Conservation (phyloP, 1,140 invertebrate genomes). For the Leguminivora glycinivorella region DNA sequence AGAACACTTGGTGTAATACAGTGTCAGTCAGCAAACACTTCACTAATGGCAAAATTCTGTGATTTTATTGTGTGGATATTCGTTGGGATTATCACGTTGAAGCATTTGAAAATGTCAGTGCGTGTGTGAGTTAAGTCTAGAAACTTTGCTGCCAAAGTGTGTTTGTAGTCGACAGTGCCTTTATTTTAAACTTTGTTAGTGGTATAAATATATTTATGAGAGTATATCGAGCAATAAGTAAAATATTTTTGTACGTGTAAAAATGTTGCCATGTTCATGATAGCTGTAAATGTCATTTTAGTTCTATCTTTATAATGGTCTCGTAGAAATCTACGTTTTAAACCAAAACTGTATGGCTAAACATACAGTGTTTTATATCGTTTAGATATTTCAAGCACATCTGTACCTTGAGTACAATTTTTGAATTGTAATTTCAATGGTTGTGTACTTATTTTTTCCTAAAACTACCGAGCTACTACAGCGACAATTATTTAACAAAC, state of each 20-base stretch:
- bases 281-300: slow-evolving; percentile 59
- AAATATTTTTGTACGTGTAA: slow-evolving; percentile 78
- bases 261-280: slow-evolving; percentile 77
- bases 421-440: slow-evolving; percentile 61
- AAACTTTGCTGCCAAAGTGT: slow-evolving; percentile 76
- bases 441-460: slow-evolving; percentile 73
- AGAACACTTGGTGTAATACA: slow-evolving; percentile 60
- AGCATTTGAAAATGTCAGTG: slow-evolving; percentile 51
- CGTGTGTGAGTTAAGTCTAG: slow-evolving; percentile 58
- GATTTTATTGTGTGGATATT: slow-evolving; percentile 63
- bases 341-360: slow-evolving; percentile 41
- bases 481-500: background rate
- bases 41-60: slow-evolving; percentile 76
- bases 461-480: slow-evolving; percentile 33
- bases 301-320: slow-evolving; percentile 43
- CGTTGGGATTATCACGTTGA: slow-evolving; percentile 48
- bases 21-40: slow-evolving; percentile 71
- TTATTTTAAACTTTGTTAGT: slow-evolving; percentile 67
- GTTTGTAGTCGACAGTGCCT: slow-evolving; percentile 79
- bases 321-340: slow-evolving; percentile 39
- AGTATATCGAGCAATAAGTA: slow-evolving; percentile 70
- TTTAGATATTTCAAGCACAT: slow-evolving; percentile 18
- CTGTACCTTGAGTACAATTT: slow-evolving; percentile 49
- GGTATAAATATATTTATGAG: slow-evolving; percentile 73
- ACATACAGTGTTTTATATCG: slow-evolving; percentile 31